phyloP scores from a whole-genome alignment of 1,140 invertebrate species.

The Polyergus mexicanus region DNA sequence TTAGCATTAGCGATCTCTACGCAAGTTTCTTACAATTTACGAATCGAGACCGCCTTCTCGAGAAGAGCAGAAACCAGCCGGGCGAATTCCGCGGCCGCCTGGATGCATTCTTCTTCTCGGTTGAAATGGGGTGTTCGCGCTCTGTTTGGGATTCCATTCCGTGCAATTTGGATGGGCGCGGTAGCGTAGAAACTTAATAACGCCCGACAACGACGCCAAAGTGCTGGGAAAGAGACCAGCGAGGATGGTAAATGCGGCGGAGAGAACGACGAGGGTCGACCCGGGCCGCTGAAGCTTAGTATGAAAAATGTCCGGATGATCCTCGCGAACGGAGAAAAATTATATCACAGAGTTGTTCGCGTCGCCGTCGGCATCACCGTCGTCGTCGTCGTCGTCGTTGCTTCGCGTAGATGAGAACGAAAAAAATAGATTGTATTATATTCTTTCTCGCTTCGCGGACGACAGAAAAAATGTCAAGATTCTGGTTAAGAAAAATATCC shows the following conservation, averaged over 20 bases:
- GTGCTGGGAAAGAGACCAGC: slow-evolving; percentile 60
- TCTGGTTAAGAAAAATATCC: slow-evolving; percentile 45
- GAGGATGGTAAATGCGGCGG: slow-evolving; percentile 59
- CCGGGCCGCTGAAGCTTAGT: slow-evolving; percentile 74
- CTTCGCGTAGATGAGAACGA: slow-evolving; percentile 53
- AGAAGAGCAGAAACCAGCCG: slow-evolving; percentile 1
- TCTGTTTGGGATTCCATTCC: slow-evolving; percentile 75
- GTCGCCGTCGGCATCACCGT: slow-evolving; percentile 47
- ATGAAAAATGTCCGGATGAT: slow-evolving; percentile 82
- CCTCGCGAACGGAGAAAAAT: slow-evolving; percentile 78
- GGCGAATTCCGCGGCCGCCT: slow-evolving; percentile 57
- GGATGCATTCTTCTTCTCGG: slow-evolving; percentile 68
- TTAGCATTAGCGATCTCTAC: slow-evolving; percentile 4
- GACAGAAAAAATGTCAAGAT: slow-evolving; percentile 34
- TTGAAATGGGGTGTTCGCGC: slow-evolving; percentile 63
- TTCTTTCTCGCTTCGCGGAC: slow-evolving; percentile 33
- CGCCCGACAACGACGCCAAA: slow-evolving; percentile 64
- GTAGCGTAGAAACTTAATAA: slow-evolving; percentile 74
- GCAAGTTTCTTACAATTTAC: slow-evolving; percentile 9
- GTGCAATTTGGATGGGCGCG: slow-evolving; percentile 72
- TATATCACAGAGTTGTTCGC: slow-evolving; percentile 72
- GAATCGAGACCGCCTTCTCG: background rate
- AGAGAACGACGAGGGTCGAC: slow-evolving; percentile 63
- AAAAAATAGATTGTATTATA: slow-evolving; percentile 58
- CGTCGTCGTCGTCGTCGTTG: slow-evolving; percentile 39